Evolutionary conservation across 2,113 vertebrate genomes (phyloP), one percentile per base, ranked within the genome.

Genomic region (Cercocebus atys): DNA sequence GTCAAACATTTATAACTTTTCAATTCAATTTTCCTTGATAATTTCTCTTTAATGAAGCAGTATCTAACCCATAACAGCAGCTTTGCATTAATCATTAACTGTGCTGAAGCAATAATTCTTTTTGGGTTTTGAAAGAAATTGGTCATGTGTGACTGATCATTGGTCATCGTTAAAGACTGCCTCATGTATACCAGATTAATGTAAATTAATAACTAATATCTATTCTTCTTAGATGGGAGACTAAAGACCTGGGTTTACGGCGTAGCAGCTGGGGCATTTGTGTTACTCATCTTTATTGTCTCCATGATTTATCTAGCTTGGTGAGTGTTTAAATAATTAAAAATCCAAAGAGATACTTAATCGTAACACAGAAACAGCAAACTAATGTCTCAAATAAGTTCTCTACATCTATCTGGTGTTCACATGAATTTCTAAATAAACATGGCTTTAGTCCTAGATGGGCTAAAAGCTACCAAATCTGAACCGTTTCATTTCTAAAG

Each of bases 271-370:
- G 99, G 99, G 97, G 99, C 99, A 94, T 99, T 99, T 98, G 99
- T 99, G 98, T 99, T 99, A 97, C 99, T 99, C 98, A 99, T 99
- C 98, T 99, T 99, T 99, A 99, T 99, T 99, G 99, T 99, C 98
- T 99, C 99, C 99, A 99, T 99, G 99, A 99, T 99, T 99, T 99
- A 99, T 99, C 99, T 99, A 99, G 99, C 99, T 98, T 99, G 99
- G 99, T 99, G 99, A 99, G 99, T 99, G 97, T 93, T 98, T 98
- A 97, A 96, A 97, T 95, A 95, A 98, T 98, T 98, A 96, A 79
- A 76, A 98, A 27, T 96, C 45, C 95, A 78, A 94, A 57, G 52
- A 47, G 68, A 76, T 50, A 40, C 3, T 72, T 55, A 13, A 35
- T 64, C 16, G 18, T 91, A 94, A 85, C n/a, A 43, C 14, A 93